Conservation (phyloP, 2,113 vertebrate genomes). For the western clawed frog (Xenopus tropicalis) region DNA sequence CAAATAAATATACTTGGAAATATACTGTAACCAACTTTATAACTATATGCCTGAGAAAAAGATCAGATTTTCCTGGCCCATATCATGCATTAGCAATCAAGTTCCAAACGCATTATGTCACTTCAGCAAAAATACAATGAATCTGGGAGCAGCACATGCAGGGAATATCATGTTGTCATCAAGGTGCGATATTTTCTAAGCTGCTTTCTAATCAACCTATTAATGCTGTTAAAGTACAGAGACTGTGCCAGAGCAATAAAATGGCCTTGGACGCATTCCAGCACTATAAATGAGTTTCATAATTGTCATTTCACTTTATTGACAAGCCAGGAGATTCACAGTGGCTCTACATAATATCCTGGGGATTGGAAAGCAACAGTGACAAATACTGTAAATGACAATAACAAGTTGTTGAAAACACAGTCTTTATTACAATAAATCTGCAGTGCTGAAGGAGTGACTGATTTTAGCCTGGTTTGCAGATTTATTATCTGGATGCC, state of each 20-base stretch:
- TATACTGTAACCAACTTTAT: too few species aligned
- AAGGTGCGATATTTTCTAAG: not conserved
- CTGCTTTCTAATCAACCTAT: not conserved
- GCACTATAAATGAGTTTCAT: not conserved
- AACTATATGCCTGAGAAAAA: not conserved
- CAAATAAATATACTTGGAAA: too few species aligned
- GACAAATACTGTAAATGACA: too few species aligned
- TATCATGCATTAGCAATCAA: not conserved
- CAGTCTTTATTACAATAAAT: too few species aligned
- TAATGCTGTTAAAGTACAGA: not conserved
- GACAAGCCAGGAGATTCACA: not conserved
- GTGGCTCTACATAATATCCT: constrained; percentile 45
- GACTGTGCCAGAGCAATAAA: not conserved
- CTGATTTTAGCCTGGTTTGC: too few species aligned
- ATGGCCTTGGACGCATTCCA: not conserved
- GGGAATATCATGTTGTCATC: not conserved
- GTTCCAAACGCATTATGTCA: not conserved
- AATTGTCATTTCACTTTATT: not conserved
- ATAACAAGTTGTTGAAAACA: too few species aligned
- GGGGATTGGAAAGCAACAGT: constrained; percentile 20
- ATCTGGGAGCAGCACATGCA: not conserved
- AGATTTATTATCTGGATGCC: too few species aligned
- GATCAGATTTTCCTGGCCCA: not conserved
- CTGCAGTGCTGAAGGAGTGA: too few species aligned
- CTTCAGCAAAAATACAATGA: not conserved